Percentiles rank a stretch among this genome's conserved stretches.
These are phyloP conservation scores for Psittacula cyanocephala DNA, from an alignment of 2,113 vertebrate species.

Conservation along the genomic window DNA sequence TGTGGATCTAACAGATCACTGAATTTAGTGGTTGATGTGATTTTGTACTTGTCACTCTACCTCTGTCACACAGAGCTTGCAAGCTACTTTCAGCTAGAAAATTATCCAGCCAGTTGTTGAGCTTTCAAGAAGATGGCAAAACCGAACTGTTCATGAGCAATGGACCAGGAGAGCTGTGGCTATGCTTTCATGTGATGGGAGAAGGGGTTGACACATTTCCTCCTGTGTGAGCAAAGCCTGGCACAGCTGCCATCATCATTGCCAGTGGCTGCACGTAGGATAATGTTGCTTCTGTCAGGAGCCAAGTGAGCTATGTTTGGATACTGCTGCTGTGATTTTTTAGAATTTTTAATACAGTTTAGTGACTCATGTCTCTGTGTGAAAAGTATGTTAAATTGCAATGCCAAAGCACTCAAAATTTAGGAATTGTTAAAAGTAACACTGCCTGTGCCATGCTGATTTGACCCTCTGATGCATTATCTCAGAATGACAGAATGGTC, in stretches of 20 bases:
- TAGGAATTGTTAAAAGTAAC: neutral
- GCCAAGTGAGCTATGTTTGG: neutral
- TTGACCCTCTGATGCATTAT: neutral
- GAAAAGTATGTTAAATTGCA: neutral
- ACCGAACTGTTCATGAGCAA: neutral
- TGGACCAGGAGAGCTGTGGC: fast-evolving
- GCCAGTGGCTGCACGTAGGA: fast-evolving
- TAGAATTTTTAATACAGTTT: neutral
- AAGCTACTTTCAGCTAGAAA: neutral
- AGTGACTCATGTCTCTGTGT: neutral
- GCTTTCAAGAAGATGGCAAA: neutral
- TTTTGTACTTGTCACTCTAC: neutral
- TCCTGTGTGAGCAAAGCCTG: neutral
- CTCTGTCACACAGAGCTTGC: neutral
- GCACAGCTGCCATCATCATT: neutral
- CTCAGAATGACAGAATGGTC: neutral
- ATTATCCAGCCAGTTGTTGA: neutral
- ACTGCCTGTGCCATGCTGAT: neutral
- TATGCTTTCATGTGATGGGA: neutral
- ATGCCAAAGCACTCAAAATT: neutral
- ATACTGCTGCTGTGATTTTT: neutral
- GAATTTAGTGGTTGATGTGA: neutral
- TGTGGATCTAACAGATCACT: neutral
- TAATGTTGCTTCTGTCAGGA: neutral
- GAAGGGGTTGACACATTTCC: neutral